phyloP scores from a whole-genome alignment of 2,888 invertebrate species.

The Carabus problematicus region DNA sequence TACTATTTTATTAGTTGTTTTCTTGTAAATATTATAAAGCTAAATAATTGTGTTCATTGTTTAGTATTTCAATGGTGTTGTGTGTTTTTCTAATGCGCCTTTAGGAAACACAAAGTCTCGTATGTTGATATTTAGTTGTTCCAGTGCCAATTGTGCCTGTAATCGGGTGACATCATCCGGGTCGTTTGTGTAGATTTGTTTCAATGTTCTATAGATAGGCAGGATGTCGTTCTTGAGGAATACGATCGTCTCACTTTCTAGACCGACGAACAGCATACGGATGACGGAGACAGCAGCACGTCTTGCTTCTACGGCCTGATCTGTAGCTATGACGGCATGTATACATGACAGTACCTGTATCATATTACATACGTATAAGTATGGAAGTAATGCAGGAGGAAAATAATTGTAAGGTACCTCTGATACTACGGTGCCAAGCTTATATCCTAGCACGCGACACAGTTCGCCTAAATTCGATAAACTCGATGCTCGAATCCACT shows the following conservation, averaged over 20 bases:
- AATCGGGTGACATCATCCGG: slow-evolving; percentile 73
- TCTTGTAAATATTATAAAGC: no score
- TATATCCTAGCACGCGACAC: slow-evolving; percentile 75
- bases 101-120: slow-evolving; percentile 67
- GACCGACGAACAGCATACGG: slow-evolving; percentile 75
- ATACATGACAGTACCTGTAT: slow-evolving; percentile 76
- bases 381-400: background rate
- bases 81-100: slow-evolving; percentile 64
- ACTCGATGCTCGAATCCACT: slow-evolving; percentile 78
- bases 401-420: slow-evolving; percentile 68
- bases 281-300: slow-evolving; percentile 82
- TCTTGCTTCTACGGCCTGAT: slow-evolving; percentile 75
- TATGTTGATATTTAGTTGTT: slow-evolving; percentile 76
- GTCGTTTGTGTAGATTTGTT: slow-evolving; percentile 68
- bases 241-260: slow-evolving; percentile 72
- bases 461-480: slow-evolving; percentile 85
- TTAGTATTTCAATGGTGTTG: slow-evolving; percentile 53
- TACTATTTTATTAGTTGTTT: no score
- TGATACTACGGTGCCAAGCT: slow-evolving; percentile 72
- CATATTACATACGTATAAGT: slow-evolving; percentile 45
- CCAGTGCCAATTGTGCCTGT: slow-evolving; percentile 79
- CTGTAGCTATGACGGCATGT: slow-evolving; percentile 71
- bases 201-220: slow-evolving; percentile 75
- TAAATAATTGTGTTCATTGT: slow-evolving; percentile 9
- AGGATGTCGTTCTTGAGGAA: slow-evolving; percentile 72